Evolutionary conservation across 2,797 vertebrate species (phyloP).

Genomic region (Protosalanx chinensis): DNA sequence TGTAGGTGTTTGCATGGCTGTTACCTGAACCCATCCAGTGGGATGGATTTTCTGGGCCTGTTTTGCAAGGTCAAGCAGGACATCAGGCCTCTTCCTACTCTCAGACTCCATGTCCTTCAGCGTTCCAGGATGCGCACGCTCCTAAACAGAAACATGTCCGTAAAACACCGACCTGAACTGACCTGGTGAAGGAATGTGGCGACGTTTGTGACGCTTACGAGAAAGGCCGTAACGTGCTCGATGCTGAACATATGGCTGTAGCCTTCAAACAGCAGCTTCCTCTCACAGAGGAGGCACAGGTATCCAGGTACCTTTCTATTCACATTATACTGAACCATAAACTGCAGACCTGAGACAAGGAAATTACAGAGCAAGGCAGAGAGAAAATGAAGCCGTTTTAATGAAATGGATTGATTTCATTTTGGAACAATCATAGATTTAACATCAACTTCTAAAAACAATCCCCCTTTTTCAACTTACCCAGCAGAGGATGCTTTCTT

Average conservation of each 20-base stretch:
- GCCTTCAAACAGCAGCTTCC: conserved; percentile 29
- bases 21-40: conserved; percentile 49
- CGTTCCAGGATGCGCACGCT: conserved; percentile 48
- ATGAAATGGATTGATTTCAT: not conserved
- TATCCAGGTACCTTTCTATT: not conserved
- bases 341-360: conserved; percentile 49
- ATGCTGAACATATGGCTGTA: conserved; percentile 47
- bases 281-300: conserved; percentile 63
- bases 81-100: conserved; percentile 14
- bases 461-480: too few relatives aligned
- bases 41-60: conserved; percentile 41
- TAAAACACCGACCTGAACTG: not conserved
- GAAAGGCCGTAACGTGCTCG: conserved; percentile 50
- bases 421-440: not conserved
- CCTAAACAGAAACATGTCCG: conserved; percentile 43
- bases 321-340: conserved; percentile 41
- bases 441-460: too few relatives aligned
- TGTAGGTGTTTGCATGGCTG: not conserved
- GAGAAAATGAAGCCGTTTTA: not conserved
- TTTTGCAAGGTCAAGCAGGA: conserved; percentile 61
- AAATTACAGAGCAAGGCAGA: not conserved
- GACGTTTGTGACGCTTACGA: conserved; percentile 47
- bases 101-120: conserved; percentile 10
- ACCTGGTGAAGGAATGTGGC: too few relatives aligned
- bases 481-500: too few relatives aligned